Evolutionary conservation across 2,113 vertebrate species (phyloP).

Genomic region (Glareola pratincola): DNA sequence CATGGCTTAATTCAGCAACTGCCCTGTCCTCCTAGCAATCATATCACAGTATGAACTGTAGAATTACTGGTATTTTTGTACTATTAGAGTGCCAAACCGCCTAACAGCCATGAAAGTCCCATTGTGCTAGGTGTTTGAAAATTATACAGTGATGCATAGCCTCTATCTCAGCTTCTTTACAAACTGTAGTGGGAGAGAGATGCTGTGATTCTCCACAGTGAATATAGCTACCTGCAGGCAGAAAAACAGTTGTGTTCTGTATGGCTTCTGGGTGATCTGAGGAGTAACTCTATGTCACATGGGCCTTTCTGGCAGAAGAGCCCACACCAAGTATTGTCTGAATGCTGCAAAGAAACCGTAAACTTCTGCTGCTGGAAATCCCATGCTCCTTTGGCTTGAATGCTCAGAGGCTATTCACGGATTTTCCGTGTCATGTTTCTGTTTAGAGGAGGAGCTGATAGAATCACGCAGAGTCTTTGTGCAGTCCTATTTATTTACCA

Average conservation of each 20-base stretch:
- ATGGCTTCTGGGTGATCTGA: neutral
- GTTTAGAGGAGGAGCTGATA: neutral
- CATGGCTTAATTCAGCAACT: neutral
- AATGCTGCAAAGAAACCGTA: neutral
- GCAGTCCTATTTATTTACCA: neutral
- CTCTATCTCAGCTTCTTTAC: neutral
- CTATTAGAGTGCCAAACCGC: neutral
- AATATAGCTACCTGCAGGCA: neutral
- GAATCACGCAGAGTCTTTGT: constrained; percentile 32
- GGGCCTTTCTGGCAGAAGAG: neutral
- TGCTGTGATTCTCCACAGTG: neutral
- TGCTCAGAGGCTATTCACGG: neutral
- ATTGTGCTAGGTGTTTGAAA: neutral
- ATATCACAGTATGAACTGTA: neutral
- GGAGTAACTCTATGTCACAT: neutral
- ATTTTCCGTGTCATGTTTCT: constrained; percentile 13
- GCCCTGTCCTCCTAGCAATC: neutral
- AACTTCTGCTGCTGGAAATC: constrained; percentile 1
- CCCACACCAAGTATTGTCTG: neutral
- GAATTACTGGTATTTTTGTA: neutral
- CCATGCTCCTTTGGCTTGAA: neutral
- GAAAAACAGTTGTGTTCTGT: neutral
- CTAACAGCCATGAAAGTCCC: neutral
- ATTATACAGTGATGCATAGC: neutral
- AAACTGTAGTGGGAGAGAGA: neutral